Evolutionary conservation across 2,797 vertebrate genomes (phyloP).

Genomic region (Avahi laniger): DNA sequence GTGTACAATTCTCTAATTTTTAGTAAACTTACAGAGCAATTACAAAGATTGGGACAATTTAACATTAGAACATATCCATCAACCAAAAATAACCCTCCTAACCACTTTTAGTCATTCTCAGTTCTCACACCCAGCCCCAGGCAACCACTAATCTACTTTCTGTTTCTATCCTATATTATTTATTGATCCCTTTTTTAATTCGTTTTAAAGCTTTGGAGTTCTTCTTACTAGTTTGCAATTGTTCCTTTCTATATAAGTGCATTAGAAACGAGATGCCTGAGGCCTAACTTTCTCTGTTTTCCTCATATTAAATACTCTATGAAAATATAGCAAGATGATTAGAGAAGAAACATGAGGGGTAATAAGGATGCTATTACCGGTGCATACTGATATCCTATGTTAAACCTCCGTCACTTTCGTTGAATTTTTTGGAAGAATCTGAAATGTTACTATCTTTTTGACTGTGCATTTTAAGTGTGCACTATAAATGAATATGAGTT

Average conservation of each 20-base stretch:
- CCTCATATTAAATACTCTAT: not conserved
- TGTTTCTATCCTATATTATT: not conserved
- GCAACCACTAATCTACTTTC: not conserved
- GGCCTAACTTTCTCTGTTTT: not conserved
- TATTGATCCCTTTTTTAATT: constrained; percentile 52
- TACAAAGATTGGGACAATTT: not conserved
- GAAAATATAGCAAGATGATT: not conserved
- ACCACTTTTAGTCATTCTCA: not conserved
- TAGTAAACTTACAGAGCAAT: not conserved
- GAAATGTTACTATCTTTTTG: not conserved
- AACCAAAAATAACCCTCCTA: not conserved
- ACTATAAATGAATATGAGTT: not conserved
- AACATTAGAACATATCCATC: not conserved
- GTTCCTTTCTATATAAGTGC: not conserved
- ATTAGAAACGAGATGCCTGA: not conserved
- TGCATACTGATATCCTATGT: not conserved
- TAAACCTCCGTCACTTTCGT: not conserved
- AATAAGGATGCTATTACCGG: not conserved
- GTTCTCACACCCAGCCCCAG: not conserved
- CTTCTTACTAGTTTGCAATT: not conserved
- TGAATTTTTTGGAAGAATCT: not conserved
- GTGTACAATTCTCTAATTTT: not conserved
- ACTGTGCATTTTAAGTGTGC: not conserved
- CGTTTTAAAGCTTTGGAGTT: not conserved
- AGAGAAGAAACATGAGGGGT: not conserved